Evolutionary conservation across 2,888 invertebrate genomes (phyloP).

Genomic region (Brassicogethes aeneus): DNA sequence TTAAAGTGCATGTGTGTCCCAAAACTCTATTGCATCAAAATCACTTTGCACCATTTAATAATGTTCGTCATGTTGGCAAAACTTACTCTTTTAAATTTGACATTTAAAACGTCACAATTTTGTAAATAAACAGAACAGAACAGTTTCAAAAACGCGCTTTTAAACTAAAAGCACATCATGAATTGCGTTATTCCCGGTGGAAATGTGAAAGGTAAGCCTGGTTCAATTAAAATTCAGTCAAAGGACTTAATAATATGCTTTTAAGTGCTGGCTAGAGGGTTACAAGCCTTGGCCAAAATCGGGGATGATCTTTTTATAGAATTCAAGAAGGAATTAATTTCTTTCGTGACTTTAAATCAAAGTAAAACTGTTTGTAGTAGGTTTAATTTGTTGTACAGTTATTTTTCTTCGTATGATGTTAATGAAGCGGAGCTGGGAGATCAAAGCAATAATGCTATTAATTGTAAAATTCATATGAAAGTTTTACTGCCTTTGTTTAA

Average conservation of each 20-base stretch:
- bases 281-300: conserved; percentile 76
- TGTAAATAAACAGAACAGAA: too few relatives aligned
- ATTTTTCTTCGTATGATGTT: conserved; percentile 64
- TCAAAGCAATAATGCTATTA: conserved; percentile 49
- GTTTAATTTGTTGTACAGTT: conserved; percentile 63
- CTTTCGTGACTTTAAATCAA: conserved; percentile 69
- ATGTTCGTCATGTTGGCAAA: too few relatives aligned
- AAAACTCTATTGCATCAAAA: too few relatives aligned
- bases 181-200: conserved; percentile 68
- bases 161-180: too few relatives aligned
- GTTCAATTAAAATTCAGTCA: background rate
- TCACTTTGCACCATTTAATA: too few relatives aligned
- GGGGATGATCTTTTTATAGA: conserved; percentile 82
- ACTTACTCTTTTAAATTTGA: too few relatives aligned
- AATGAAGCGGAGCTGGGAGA: conserved; percentile 35
- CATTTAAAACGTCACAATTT: too few relatives aligned
- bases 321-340: conserved; percentile 59
- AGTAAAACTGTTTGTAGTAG: conserved; percentile 80
- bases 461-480: conserved; percentile 80
- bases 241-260: too few relatives aligned
- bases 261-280: conserved; percentile 78
- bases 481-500: conserved; percentile 70
- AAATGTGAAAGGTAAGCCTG: conserved; percentile 52
- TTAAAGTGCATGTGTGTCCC: too few relatives aligned
- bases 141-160: too few relatives aligned